These are phyloP conservation scores for Diorhabda sublineata DNA, from an alignment of 1,140 invertebrate genomes.

Conservation along the genomic window DNA sequence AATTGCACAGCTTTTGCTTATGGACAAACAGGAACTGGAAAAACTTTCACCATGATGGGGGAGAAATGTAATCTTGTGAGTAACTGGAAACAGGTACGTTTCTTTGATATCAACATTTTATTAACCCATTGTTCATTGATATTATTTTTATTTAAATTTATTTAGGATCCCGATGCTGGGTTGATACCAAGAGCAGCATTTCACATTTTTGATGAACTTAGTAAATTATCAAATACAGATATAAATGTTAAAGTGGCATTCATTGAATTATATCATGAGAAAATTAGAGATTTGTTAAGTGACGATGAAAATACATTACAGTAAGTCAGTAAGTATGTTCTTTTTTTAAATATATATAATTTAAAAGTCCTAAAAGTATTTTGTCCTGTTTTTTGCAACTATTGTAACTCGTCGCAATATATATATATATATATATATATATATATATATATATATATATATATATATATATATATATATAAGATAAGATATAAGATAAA, in stretches of 20 bases:
- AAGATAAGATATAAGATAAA: no score
- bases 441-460: no score
- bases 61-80: slow-evolving; percentile 35
- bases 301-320: slow-evolving; percentile 40
- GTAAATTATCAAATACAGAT: slow-evolving; percentile 67
- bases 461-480: no score
- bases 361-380: no score
- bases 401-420: no score
- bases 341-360: no score
- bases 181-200: slow-evolving; percentile 80
- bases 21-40: slow-evolving; percentile 96
- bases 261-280: slow-evolving; percentile 96
- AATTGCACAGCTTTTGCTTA: slow-evolving; percentile 99
- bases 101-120: neutral
- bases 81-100: slow-evolving; percentile 28
- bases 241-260: slow-evolving; percentile 90
- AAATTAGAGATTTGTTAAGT: slow-evolving; percentile 88
- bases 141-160: no score
- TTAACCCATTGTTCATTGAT: no score
- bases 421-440: no score
- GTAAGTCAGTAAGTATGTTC: no score
- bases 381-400: no score
- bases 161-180: slow-evolving; percentile 57
- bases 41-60: slow-evolving; percentile 98
- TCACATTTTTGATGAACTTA: slow-evolving; percentile 80